phyloP scores from a whole-genome alignment of 2,888 invertebrate genomes.

The Plebejus argus region DNA sequence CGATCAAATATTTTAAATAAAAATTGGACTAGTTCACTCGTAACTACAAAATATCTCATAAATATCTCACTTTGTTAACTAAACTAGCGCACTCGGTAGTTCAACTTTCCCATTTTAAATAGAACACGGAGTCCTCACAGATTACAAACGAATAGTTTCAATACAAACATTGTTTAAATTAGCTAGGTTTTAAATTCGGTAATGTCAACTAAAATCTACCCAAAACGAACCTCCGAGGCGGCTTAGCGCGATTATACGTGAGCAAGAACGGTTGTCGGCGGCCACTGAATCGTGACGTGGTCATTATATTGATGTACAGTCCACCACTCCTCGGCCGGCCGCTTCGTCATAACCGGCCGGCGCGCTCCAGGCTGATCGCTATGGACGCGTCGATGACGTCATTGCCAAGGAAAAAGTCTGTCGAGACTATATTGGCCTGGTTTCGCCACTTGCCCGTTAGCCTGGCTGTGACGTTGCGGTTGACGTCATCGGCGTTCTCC shows the following conservation, averaged over 20 bases:
- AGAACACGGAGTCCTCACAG: background rate
- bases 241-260: constrained; percentile 46
- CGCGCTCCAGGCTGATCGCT: constrained; percentile 70
- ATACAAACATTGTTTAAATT: background rate
- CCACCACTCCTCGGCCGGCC: constrained; percentile 60
- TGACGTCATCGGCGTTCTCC: constrained; percentile 83
- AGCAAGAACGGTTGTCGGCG: constrained; percentile 57
- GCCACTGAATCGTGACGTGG: constrained; percentile 38
- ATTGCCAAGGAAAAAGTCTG: constrained; percentile 87
- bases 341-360: constrained; percentile 68
- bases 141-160: background rate
- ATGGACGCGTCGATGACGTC: constrained; percentile 86
- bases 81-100: constrained; percentile 51
- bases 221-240: constrained; percentile 46
- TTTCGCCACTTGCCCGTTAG: constrained; percentile 84
- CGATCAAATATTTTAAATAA: constrained; percentile 39
- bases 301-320: constrained; percentile 51
- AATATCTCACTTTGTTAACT: constrained; percentile 61
- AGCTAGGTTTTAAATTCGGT: constrained; percentile 36
- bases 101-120: background rate
- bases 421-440: constrained; percentile 86
- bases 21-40: constrained; percentile 60
- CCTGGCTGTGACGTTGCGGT: constrained; percentile 85
- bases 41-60: constrained; percentile 52
- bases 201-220: constrained; percentile 48